Evolutionary conservation across 1,140 invertebrate genomes (phyloP), one percentile per base, ranked within the genome.

Genomic region (Drosophila parabipectinata): DNA sequence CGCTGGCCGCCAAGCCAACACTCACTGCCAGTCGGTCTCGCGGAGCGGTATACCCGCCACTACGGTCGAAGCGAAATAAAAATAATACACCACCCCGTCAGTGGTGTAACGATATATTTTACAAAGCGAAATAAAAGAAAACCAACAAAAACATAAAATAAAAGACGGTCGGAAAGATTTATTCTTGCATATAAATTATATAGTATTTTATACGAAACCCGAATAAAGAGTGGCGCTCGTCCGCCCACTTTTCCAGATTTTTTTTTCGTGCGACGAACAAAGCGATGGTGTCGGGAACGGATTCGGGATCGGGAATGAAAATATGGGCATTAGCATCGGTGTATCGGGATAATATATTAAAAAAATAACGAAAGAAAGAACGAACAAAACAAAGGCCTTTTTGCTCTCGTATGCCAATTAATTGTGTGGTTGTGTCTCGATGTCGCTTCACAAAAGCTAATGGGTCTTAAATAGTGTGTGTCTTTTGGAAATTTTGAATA

Each of bases 401-500:
- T 52, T 71, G 18, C 67, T 63, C 51, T 66, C 53, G 74, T 53
- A 57, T 63, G 71, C 69, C 52, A 73, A 50, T 72, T 47, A 74
- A 34, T 74, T 63, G 72, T 64, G 53, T 56, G 55, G 18, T 62
- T 54, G 14, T 41, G 44, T 12, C 34, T 53, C 39, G 34, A 39
- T 10, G 7, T 47, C 9, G 15, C 44, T 9, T 18, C 41, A 44
- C 47, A 59, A 59, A 54, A 62, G 74, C 69, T 81, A 87, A 82
- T 87, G 78, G 81, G 69, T 66, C 51, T 72, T 87, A 61, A 67
- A 88, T 79, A 64, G 78, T 81, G 54, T 51, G 56, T 67, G 61
- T 62, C 57, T 77, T 37, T 37, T 69, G 30, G 60, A 69, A 78
- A 55, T 78, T 82, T 79, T 58, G 64, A 74, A 80, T 74, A 64